These are phyloP conservation scores for Abrostola tripartita DNA, from an alignment of 2,888 invertebrate species.

Conservation along the genomic window DNA sequence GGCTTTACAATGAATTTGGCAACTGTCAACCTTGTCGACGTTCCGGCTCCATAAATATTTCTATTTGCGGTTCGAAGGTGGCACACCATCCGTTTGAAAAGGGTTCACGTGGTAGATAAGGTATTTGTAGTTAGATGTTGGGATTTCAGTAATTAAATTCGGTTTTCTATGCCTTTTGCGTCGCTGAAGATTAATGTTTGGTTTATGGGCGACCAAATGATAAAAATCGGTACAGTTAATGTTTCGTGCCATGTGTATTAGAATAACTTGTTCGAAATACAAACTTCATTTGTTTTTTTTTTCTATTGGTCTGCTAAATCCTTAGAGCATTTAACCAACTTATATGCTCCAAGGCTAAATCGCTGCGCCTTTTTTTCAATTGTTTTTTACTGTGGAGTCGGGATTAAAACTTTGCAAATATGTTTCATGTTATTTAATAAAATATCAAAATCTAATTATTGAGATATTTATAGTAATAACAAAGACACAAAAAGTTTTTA, in stretches of 20 bases:
- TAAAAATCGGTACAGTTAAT: background rate
- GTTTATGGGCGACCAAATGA: constrained; percentile 11
- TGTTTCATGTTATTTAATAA: background rate
- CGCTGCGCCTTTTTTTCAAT: too few species aligned
- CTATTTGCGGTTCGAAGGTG: constrained; percentile 62
- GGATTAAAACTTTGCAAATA: too few species aligned
- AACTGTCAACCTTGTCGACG: constrained; percentile 64
- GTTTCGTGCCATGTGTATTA: background rate
- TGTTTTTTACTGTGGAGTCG: too few species aligned
- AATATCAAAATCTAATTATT: background rate
- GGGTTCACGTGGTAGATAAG: constrained; percentile 57
- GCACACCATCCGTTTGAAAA: constrained; percentile 58
- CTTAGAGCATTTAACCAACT: too few species aligned
- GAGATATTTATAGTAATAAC: background rate
- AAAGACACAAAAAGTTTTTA: constrained; percentile 13
- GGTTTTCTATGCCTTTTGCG: constrained; percentile 32
- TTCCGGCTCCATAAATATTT: constrained; percentile 68
- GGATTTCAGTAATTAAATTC: constrained; percentile 56
- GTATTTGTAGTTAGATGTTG: constrained; percentile 23
- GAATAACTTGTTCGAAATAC: background rate
- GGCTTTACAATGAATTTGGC: constrained; percentile 63
- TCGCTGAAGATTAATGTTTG: constrained; percentile 18
- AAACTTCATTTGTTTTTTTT: background rate
- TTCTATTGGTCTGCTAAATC: too few species aligned
- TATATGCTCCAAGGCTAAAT: too few species aligned